phyloP scores from a whole-genome alignment of 2,888 invertebrate species.

The Furcula furcula region DNA sequence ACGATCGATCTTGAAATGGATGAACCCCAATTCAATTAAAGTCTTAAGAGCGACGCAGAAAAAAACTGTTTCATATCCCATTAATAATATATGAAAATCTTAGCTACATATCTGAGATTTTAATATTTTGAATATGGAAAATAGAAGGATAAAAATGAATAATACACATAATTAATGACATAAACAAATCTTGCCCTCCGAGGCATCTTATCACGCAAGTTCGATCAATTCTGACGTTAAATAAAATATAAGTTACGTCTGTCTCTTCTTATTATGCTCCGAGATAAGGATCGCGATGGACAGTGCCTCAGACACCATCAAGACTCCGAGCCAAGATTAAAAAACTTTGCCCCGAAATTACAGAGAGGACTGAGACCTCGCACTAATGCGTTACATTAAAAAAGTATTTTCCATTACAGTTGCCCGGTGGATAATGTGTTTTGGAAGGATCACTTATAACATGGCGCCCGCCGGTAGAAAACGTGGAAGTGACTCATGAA shows the following conservation, averaged over 20 bases:
- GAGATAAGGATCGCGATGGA: conserved; percentile 77
- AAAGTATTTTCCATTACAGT: conserved; percentile 72
- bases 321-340: conserved; percentile 61
- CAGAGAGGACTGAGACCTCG: conserved; percentile 64
- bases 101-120: conserved; percentile 3
- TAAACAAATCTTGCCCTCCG: conserved; percentile 69
- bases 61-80: background rate
- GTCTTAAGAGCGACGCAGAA: background rate
- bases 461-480: conserved; percentile 52
- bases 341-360: conserved; percentile 73
- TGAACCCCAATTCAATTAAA: conserved; percentile 1
- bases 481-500: conserved; percentile 43
- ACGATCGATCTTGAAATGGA: conserved; percentile 35
- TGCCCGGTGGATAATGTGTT: conserved; percentile 53
- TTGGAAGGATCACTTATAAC: conserved; percentile 34
- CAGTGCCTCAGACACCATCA: conserved; percentile 77
- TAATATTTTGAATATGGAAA: background rate
- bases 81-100: conserved; percentile 8
- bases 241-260: conserved; percentile 80
- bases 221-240: conserved; percentile 76
- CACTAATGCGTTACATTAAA: conserved; percentile 77
- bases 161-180: conserved; percentile 67
- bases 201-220: conserved; percentile 63
- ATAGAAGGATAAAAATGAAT: conserved; percentile 32
- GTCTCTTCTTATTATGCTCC: conserved; percentile 77